Evolutionary conservation across 2,113 vertebrate species (phyloP).

Genomic region (Leptobrachium leishanense): DNA sequence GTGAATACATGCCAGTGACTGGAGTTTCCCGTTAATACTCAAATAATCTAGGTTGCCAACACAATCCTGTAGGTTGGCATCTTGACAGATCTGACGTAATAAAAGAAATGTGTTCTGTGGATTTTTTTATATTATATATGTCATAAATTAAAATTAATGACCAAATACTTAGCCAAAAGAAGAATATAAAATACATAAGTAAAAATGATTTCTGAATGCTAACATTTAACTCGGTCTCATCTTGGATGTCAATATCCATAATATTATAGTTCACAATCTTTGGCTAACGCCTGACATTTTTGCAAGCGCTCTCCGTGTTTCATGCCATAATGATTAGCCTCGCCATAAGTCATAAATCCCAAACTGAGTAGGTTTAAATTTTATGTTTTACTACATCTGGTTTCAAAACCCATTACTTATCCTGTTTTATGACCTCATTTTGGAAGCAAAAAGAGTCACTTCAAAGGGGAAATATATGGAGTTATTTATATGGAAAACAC

Average conservation of each 20-base stretch:
- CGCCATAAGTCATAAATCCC: conserved; percentile 49
- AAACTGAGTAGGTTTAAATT: conserved; percentile 50
- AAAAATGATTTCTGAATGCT: conserved; percentile 16
- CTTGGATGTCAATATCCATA: conserved; percentile 27
- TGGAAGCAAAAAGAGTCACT: conserved; percentile 48
- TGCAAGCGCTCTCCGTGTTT: conserved; percentile 42
- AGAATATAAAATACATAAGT: conserved; percentile 2
- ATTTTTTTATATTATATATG: too few species aligned
- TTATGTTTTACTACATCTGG: conserved; percentile 51
- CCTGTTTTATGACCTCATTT: conserved; percentile 49
- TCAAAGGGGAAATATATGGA: conserved; percentile 48
- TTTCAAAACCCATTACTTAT: conserved; percentile 51
- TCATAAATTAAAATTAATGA: too few species aligned
- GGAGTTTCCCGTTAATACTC: too few species aligned
- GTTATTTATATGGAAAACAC: conserved; percentile 49
- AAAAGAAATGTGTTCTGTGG: too few species aligned
- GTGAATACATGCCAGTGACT: too few species aligned
- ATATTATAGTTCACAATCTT: conserved; percentile 29
- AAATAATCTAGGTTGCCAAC: too few species aligned
- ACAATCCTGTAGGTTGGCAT: too few species aligned
- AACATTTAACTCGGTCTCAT: conserved; percentile 8
- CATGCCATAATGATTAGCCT: conserved; percentile 46
- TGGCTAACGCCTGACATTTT: conserved; percentile 45
- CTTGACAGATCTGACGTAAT: too few species aligned
- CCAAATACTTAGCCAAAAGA: too few species aligned